Conservation (phyloP, 2,888 invertebrate genomes). For the Priocnemis perturbator region DNA sequence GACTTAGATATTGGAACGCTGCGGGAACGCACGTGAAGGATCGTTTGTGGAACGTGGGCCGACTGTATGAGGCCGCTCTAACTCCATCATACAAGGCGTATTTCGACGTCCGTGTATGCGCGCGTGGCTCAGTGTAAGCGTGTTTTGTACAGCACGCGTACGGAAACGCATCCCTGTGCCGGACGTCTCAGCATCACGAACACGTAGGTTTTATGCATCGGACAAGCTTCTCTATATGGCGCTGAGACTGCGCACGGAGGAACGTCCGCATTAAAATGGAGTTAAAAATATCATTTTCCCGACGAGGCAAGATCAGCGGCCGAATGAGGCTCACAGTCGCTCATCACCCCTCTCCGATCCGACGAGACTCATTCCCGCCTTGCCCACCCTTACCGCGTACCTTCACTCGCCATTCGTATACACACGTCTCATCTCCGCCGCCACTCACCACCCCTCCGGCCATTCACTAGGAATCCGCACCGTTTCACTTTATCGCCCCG, state of each 20-base stretch:
- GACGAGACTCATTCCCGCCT: no score
- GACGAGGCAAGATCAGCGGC: constrained; percentile 35
- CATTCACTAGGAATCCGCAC: constrained; percentile 46
- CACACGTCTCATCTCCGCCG: not conserved
- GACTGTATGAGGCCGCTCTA: constrained; percentile 40
- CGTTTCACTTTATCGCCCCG: constrained; percentile 56
- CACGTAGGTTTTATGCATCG: no score
- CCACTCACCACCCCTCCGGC: constrained; percentile 26
- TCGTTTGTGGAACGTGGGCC: constrained; percentile 62
- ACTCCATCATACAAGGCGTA: not conserved
- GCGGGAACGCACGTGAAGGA: constrained; percentile 61
- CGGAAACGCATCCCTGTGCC: no score
- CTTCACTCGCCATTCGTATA: no score
- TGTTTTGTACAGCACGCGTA: not conserved
- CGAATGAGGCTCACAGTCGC: constrained; percentile 41
- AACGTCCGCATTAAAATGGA: no score
- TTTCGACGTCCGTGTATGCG: not conserved
- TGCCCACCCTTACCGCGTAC: no score
- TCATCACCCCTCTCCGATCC: not conserved
- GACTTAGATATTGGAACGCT: constrained; percentile 70
- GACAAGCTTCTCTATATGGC: no score
- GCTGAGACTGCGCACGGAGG: no score
- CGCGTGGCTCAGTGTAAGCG: not conserved
- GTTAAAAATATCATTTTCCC: constrained; percentile 40
- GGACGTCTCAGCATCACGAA: no score